Percentiles rank a stretch among this genome's conserved stretches.
These are phyloP conservation scores for Allophyes oxyacanthae DNA, from an alignment of 2,888 invertebrate genomes.

Conservation along the genomic window DNA sequence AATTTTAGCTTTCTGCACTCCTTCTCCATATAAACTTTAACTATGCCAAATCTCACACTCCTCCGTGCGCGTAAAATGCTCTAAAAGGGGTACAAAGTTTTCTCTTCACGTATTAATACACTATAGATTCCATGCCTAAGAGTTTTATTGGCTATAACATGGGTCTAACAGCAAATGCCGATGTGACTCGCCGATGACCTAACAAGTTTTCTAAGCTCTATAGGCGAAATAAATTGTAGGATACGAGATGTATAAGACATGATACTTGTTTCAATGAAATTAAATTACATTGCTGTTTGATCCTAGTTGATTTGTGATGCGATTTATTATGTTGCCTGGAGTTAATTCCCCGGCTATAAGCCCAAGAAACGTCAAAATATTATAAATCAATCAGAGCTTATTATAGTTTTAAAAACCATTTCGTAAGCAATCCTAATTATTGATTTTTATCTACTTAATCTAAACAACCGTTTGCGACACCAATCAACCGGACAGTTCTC, in stretches of 20 bases:
- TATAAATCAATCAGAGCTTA: too few relatives aligned
- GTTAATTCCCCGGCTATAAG: too few relatives aligned
- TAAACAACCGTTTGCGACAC: slow-evolving; percentile 37
- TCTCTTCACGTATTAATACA: too few relatives aligned
- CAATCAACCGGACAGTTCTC: slow-evolving; percentile 43
- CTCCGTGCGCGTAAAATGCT: too few relatives aligned
- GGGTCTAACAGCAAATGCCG: slow-evolving; percentile 5
- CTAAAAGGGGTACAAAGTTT: too few relatives aligned
- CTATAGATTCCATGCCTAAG: background rate
- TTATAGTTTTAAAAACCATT: too few relatives aligned
- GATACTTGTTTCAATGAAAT: slow-evolving; percentile 10
- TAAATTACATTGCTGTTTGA: slow-evolving; percentile 3
- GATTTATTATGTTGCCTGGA: too few relatives aligned
- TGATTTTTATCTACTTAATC: slow-evolving; percentile 36
- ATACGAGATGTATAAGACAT: slow-evolving; percentile 25
- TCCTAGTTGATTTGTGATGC: background rate
- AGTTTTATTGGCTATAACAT: slow-evolving; percentile 18
- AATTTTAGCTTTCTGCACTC: too few relatives aligned
- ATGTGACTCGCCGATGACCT: slow-evolving; percentile 43
- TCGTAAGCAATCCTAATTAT: background rate
- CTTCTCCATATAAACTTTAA: too few relatives aligned
- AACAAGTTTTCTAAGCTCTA: slow-evolving; percentile 24
- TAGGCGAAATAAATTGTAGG: slow-evolving; percentile 28
- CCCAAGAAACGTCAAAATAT: too few relatives aligned
- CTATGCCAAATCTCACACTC: too few relatives aligned